Conservation (phyloP, 2,113 vertebrate species). For the Limnothrissa miodon region DNA sequence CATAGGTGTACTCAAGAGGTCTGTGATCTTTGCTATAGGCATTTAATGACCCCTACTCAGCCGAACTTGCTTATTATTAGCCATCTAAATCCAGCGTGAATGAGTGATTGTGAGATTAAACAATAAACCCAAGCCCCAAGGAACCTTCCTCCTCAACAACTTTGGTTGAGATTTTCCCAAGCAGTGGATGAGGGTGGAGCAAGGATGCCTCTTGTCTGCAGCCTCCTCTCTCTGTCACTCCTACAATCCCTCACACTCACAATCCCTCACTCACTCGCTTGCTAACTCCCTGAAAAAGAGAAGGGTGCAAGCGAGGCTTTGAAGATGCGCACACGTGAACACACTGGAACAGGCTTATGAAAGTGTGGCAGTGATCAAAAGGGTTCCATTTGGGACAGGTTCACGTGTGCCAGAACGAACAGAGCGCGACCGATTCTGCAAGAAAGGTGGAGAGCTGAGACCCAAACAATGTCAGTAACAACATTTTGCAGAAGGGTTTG, state of each 20-base stretch:
- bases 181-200: not conserved
- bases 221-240: no score
- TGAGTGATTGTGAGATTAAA: not conserved
- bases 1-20: no score
- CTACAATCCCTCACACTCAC: no score
- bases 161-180: not conserved
- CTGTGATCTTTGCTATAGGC: not conserved
- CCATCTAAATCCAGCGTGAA: not conserved
- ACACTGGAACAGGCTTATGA: not conserved
- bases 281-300: not conserved
- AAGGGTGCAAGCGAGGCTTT: not conserved
- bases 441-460: not conserved
- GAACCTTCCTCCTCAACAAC: not conserved
- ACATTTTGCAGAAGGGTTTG: not conserved
- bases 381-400: constrained; percentile 11
- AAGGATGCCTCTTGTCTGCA: not conserved
- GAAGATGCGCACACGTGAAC: not conserved
- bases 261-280: no score
- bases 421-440: not conserved
- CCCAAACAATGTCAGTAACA: not conserved
- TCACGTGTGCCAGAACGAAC: not conserved
- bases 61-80: not conserved
- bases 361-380: constrained; percentile 5
- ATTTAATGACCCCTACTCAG: not conserved
- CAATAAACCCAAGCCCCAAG: not conserved